These are phyloP conservation scores for Bubo blakistoni DNA, from an alignment of 2,113 vertebrate species.

Conservation along the genomic window DNA sequence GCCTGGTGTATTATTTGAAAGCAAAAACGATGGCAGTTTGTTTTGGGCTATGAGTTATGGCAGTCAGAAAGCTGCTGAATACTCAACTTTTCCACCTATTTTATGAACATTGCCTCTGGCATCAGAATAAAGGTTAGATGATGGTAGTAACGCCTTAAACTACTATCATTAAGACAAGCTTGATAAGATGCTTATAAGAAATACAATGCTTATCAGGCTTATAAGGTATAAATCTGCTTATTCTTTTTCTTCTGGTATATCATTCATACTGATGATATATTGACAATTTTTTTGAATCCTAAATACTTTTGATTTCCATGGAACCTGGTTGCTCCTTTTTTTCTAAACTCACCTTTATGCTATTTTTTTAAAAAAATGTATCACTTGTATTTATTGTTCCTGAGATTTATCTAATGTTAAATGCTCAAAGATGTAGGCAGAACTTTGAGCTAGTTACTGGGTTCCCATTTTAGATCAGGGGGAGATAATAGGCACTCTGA, in stretches of 20 bases:
- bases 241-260: not conserved
- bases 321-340: not conserved
- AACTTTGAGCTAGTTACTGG: not conserved
- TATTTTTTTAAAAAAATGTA: fast-evolving
- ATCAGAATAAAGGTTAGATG: not conserved
- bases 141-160: not conserved
- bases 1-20: not conserved
- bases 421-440: not conserved
- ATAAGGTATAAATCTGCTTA: not conserved
- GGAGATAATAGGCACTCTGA: not conserved
- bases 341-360: fast-evolving
- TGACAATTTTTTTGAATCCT: not conserved
- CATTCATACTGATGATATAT: not conserved
- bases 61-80: not conserved
- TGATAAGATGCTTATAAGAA: not conserved
- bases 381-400: not conserved
- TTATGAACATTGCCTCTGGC: not conserved
- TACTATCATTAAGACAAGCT: not conserved
- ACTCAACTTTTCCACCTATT: not conserved
- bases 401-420: not conserved
- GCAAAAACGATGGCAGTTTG: not conserved
- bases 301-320: not conserved
- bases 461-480: not conserved
- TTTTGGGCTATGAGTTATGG: not conserved
- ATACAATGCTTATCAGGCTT: not conserved